Evolutionary conservation across 2,797 vertebrate species (phyloP).

Genomic region (Masticophis lateralis): DNA sequence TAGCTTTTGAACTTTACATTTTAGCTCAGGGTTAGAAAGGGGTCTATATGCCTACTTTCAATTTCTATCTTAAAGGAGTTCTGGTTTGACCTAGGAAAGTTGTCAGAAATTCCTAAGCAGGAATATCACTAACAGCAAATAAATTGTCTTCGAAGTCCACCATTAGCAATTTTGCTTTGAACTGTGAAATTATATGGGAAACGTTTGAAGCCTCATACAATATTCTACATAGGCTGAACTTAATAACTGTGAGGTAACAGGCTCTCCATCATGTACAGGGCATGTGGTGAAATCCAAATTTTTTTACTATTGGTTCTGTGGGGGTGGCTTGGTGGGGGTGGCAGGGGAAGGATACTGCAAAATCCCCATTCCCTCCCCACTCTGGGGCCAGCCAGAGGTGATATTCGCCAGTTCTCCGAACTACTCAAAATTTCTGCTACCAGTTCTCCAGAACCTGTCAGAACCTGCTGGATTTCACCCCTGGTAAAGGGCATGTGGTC

Average conservation of each 20-base stretch:
- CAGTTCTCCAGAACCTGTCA: too few species aligned
- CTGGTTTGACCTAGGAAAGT: not conserved
- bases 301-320: too few species aligned
- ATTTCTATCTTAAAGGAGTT: not conserved
- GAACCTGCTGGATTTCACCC: too few species aligned
- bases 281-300: not conserved
- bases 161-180: not conserved
- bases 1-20: not conserved
- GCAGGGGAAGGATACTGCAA: too few species aligned
- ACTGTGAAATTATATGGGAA: not conserved
- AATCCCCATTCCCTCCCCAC: too few species aligned
- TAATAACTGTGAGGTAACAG: not conserved
- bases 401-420: too few species aligned
- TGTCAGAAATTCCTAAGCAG: not conserved
- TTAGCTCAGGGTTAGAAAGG: too few species aligned
- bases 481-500: not conserved
- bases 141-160: not conserved
- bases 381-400: too few species aligned
- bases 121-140: not conserved
- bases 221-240: not conserved
- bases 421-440: too few species aligned
- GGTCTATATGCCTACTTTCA: not conserved
- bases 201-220: not conserved
- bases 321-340: too few species aligned
- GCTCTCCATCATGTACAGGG: too few species aligned